Evolutionary conservation across 2,888 invertebrate species (phyloP).

Genomic region (Callyntrura sp.): DNA sequence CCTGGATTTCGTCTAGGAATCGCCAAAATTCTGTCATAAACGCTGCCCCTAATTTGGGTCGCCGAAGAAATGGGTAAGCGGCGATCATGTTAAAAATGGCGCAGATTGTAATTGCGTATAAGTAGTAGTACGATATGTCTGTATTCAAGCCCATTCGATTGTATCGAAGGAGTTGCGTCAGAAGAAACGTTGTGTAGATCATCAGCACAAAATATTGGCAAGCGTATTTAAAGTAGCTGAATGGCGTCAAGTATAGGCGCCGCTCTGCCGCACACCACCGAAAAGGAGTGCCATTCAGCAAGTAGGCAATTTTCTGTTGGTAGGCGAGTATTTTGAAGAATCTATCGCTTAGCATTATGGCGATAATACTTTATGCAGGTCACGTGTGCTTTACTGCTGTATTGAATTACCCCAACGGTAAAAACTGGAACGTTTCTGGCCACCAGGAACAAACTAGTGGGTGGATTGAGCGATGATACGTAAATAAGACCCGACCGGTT

Average conservation of each 20-base stretch:
- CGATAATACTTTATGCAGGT: too few relatives aligned
- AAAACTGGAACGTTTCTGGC: too few relatives aligned
- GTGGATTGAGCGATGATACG: too few relatives aligned
- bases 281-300: conserved; percentile 45
- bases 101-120: conserved; percentile 19
- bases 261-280: conserved; percentile 1
- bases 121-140: conserved; percentile 52
- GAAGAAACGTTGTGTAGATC: conserved; percentile 23
- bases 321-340: conserved; percentile 41
- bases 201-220: neutral
- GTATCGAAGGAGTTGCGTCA: conserved; percentile 40
- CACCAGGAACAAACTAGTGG: too few relatives aligned
- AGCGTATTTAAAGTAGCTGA: conserved; percentile 7
- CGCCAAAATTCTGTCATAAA: conserved; percentile 57
- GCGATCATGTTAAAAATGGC: conserved; percentile 14
- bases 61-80: conserved; percentile 38
- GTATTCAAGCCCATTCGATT: conserved; percentile 31
- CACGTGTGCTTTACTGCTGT: too few relatives aligned
- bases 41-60: conserved; percentile 28
- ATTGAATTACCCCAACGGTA: too few relatives aligned
- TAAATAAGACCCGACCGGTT: too few relatives aligned
- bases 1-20: conserved; percentile 25
- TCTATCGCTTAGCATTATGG: conserved; percentile 58
- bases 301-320: neutral
- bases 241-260: conserved; percentile 4